Percentiles rank a stretch among this genome's conserved stretches.
Conservation (phyloP, 2,113 vertebrate species). For the Machaerirhynchus nigripectus region DNA sequence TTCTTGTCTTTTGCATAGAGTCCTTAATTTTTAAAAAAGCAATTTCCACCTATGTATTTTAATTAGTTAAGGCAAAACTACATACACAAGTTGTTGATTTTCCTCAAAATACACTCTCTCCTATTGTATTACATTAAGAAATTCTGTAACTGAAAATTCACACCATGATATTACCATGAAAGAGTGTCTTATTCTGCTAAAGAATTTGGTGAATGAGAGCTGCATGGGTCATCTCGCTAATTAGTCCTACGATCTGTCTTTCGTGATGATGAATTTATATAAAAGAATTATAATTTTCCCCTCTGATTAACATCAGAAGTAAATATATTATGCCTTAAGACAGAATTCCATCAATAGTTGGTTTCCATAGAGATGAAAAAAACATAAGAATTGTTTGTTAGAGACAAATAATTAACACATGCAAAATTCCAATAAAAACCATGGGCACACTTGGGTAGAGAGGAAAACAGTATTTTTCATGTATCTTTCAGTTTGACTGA, state of each 20-base stretch:
- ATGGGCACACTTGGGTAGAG: background rate
- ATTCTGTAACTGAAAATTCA: background rate
- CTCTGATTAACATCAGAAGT: background rate
- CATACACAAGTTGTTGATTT: background rate
- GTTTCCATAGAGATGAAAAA: background rate
- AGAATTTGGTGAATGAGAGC: background rate
- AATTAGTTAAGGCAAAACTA: background rate
- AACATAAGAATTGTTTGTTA: background rate
- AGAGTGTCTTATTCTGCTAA: background rate
- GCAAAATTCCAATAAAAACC: background rate
- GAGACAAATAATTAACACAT: background rate
- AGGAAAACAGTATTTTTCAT: background rate
- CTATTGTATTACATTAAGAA: background rate
- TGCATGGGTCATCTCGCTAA: background rate
- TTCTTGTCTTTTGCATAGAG: background rate
- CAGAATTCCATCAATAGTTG: background rate
- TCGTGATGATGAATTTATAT: background rate
- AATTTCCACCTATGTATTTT: background rate
- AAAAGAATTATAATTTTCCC: background rate
- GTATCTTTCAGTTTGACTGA: background rate
- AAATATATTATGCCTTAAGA: background rate
- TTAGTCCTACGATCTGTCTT: background rate
- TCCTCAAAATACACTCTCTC: background rate
- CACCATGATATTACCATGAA: background rate
- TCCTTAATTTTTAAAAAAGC: background rate